Evolutionary conservation across 2,113 vertebrate species (phyloP), one percentile per base, ranked within the genome.

Genomic region (Nannobrachium achirus): DNA sequence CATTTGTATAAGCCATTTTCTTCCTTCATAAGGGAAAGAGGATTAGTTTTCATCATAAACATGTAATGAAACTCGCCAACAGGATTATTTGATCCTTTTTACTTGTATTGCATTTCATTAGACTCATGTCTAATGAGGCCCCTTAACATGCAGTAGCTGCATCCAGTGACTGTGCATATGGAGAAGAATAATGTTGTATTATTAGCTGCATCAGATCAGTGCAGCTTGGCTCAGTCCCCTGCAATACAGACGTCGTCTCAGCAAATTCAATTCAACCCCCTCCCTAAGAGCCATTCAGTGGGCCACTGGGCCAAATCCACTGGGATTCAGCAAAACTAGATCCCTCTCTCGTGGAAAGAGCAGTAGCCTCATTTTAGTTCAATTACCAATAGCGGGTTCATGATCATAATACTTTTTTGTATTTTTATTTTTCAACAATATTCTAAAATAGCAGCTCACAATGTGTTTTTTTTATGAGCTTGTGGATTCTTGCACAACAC

Each of bases 41-140:
- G 83, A 89, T 89, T 89, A 83, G 70, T 71, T 60, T 81, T 57
- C 70, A 71, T 74, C 68, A 64, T 65, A 71, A 69, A 86, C 73
- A 75, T 58, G 55, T 71, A 79, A 78, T 61, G 61, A 81, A 85
- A 71, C 58, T 58, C 62, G 56, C 75, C 49, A 15, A 73, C 71
- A 60, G 84, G 79, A 83, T 83, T 83, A 80, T 75, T 87, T 69
- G 68, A 69, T 61, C 59, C 48, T 18, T 71, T 82, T 80, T 57
- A 67, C 73, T 64, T 69, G 55, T 56, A 20, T 75, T 63, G n/a
- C 57, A 69, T 69, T 14, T 82, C 40, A 69, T 77, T 50, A 56
- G 16, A 9, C 39, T 58, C 19, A 20, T 65, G 59, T 57, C 70
- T 85, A 85, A 88, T 84, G 78, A 83, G 56, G 51, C 58, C 71